Evolutionary conservation across 2,888 invertebrate species (phyloP), one percentile per base, ranked within the genome.

Genomic region (Galerucella calmariensis): DNA sequence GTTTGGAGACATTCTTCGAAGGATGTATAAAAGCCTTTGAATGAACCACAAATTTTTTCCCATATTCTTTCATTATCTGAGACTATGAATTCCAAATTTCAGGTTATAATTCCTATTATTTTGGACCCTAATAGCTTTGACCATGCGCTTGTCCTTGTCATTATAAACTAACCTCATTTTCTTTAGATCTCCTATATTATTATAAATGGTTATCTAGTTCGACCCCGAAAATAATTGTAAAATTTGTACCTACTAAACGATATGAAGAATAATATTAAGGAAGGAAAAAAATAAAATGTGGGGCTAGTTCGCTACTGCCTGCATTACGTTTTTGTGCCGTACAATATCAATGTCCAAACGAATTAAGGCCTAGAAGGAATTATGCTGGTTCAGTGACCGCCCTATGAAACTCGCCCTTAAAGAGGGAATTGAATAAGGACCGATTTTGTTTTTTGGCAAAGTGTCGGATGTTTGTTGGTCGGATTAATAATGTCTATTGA

Each of bases 401-500:
- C 73, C 70, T 51, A 70, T 78, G 75, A 74, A 78, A 74, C 61
- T 72, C 75, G 67, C 73, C 76, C 75, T 74, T 79, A 78, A 59
- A 59, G 35, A 59, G 53, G 41, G 67, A 58, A 62, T 16, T n/a
- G 44, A 51, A 48, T 72, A 78, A 75, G 78, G 79, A 67, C 74
- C 69, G 73, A 70, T 78, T 77, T 78, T 75, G 77, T 73, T 78
- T 77, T 79, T 72, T 72, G 73, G 68, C 72, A 78, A 86, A 84
- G 85, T 85, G 86, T 85, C 83, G 84, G 84, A 84, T 85, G 86
- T 86, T 86, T 86, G 84, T 83, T 83, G 85, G 85, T 84, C 81
- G 87, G 86, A 86, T 87, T 87, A 86, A 85, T 85, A 83, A 82
- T 87, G 85, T 88, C 88, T 87, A 88, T 88, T 87, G 88, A 88